Evolutionary conservation across 2,113 vertebrate genomes (phyloP).

Genomic region (Ceuthmochares aereus): DNA sequence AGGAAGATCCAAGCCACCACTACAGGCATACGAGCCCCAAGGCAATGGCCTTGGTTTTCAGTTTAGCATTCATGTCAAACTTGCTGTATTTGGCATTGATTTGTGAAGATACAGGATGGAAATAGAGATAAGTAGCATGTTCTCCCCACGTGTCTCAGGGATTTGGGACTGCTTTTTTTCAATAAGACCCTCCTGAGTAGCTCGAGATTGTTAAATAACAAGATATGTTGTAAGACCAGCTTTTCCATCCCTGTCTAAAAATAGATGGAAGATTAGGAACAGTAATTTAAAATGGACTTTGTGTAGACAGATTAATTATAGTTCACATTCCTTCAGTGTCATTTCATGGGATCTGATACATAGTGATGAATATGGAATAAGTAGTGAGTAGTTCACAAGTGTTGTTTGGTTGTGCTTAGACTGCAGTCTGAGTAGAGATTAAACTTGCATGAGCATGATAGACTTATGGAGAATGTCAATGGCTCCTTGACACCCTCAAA

Average conservation of each 20-base stretch:
- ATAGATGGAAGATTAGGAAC: neutral
- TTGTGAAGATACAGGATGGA: neutral
- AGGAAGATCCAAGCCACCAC: neutral
- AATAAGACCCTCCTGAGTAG: accelerated
- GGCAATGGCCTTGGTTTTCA: neutral
- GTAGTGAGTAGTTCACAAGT: neutral
- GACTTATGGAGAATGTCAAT: neutral
- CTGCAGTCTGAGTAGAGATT: neutral
- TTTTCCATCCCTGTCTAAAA: neutral
- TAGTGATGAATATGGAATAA: neutral
- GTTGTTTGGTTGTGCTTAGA: neutral
- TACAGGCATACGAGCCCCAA: neutral
- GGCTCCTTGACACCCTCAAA: neutral
- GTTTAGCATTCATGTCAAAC: neutral
- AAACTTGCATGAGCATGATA: accelerated
- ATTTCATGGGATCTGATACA: neutral
- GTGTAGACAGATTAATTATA: neutral
- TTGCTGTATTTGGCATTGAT: neutral
- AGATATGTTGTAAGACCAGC: neutral
- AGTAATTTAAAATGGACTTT: neutral
- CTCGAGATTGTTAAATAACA: neutral
- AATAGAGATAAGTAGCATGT: neutral
- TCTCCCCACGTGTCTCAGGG: neutral
- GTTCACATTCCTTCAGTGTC: neutral
- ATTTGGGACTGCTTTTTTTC: neutral